Base-by-base conservation (phyloP, 2,888 invertebrate genomes). In the Mesorhabditis sp. region DNA sequence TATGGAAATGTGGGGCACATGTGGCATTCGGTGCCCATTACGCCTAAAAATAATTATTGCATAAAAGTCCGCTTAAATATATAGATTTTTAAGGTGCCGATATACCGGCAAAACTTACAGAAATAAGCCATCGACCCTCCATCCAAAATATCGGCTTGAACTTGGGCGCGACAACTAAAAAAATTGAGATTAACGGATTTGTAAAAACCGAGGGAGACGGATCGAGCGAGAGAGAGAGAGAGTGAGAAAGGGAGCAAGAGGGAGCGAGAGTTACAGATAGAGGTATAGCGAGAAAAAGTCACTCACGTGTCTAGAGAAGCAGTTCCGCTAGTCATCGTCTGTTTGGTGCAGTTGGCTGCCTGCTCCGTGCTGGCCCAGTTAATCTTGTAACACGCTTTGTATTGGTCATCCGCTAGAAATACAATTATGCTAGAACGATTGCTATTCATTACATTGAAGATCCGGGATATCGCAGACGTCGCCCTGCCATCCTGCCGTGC, bases 401-500 rank as follows among this genome's bases (percentile, higher is more conserved):
- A 50, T 50, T 50, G 7, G 58, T 50, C 58, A n/a, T 50, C n/a
- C 58, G 58, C 58, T 50, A n/a, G n/a, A 50, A 50, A 50, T 50
- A 13, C 10, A 50, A 50, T 10, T 50, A n/a, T n/a, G 58, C 58
- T n/a, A 62, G 63, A 15, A 62, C 7, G 63, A 15, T 10, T 7
- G 63, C 10, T 28, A 28, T 28, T 28, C 28, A 28, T 28, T 28
- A 28, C 28, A 28, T 28, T 28, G 28, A 28, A 28, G 28, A 28
- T 28, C 28, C 28, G 28, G 28, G 28, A 62, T 28, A n/a, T 28
- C 63, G 15, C 63, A 62, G 6, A 15, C 6, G 13, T 6, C 13
- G 6, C 63, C 63, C 63, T 62, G 13, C 63, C 63, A 62, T 10
- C 63, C 63, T 6, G 63, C 13, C 41, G 10, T 62, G 63, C 63